Base-by-base conservation (phyloP, 2,113 vertebrate genomes). In the Psilopogon haemacephalus region DNA sequence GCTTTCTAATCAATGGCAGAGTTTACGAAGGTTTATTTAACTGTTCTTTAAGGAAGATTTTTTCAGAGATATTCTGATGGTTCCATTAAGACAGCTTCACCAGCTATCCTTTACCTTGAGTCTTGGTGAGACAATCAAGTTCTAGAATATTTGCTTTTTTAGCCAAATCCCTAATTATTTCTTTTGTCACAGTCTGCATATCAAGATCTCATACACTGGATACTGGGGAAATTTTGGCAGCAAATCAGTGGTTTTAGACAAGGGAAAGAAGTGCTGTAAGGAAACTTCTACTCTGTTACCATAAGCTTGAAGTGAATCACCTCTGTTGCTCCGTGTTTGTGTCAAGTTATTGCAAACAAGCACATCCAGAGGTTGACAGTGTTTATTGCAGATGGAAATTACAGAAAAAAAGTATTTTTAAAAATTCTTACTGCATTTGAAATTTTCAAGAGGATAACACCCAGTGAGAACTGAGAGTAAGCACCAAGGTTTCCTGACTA, bases 81-180 rank as follows among this genome's bases (percentile, higher is more conserved):
- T 44, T 19, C 37, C 20, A 15, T 69, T 86, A 69, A 67, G 50
- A 37, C 40, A 67, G 21, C 35, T 89, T 37, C 0, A 3, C 19
- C n/a, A 74, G 40, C 37, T 82, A 40, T 86, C n/a, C 21, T 86
- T 92, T 84, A 63, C 33, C 18, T 35, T 71, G 28, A 56, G 27
- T 60, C 76, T 84, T 78, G 54, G 93, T 75, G 63, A 92, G 52
- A 75, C 3, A 6, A 78, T 69, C 86, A 74, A 93, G 80, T 92
- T 92, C 86, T 65, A 90, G 90, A 81, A 88, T 21, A 13, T 72
- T 84, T 92, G 80, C 63, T 78, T 93, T 93, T 93, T 92, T 90
- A 94, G 82, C 71, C 35, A 90, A 62, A 75, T 81, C 62, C 92
- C 88, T 90, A 79, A 38, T 69, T 71, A 20, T 40, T 95, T 78